These are phyloP conservation scores for Choloepus didactylus DNA, from an alignment of 2,797 vertebrate species.

Conservation along the genomic window DNA sequence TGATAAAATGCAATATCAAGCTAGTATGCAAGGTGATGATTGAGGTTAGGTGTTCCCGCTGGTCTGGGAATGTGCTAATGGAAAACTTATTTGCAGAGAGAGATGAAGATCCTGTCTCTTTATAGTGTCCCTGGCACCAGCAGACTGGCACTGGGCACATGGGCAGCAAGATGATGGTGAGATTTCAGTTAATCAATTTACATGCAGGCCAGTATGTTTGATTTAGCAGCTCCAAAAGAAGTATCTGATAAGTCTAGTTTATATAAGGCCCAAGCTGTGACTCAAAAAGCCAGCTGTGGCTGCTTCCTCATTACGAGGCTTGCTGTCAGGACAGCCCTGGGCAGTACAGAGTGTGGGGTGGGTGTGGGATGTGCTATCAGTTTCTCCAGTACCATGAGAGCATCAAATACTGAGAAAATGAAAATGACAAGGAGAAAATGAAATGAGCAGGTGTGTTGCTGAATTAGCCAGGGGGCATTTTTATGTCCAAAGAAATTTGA, in stretches of 20 bases:
- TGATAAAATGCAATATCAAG: background rate
- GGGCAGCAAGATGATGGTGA: background rate
- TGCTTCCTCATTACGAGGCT: background rate
- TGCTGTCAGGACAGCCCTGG: background rate
- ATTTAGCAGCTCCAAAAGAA: background rate
- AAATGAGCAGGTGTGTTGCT: constrained; percentile 41
- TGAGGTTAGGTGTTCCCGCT: background rate
- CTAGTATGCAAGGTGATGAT: background rate
- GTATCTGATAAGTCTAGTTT: background rate
- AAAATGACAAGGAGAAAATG: background rate
- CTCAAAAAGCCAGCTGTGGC: background rate
- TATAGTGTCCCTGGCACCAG: background rate
- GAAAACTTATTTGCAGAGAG: background rate
- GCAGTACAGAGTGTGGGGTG: background rate
- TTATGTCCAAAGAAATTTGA: background rate
- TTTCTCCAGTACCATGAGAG: background rate
- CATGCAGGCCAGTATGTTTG: background rate
- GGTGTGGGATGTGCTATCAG: rapidly evolving
- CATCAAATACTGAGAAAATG: background rate
- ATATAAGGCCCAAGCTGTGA: background rate
- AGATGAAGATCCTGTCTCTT: background rate
- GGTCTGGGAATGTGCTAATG: background rate
- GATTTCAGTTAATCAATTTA: constrained; percentile 37
- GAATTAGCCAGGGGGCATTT: constrained; percentile 35
- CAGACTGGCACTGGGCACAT: background rate